Evolutionary conservation across 2,113 vertebrate genomes (phyloP), one percentile per base, ranked within the genome.

Genomic region (Siniperca chuatsi): DNA sequence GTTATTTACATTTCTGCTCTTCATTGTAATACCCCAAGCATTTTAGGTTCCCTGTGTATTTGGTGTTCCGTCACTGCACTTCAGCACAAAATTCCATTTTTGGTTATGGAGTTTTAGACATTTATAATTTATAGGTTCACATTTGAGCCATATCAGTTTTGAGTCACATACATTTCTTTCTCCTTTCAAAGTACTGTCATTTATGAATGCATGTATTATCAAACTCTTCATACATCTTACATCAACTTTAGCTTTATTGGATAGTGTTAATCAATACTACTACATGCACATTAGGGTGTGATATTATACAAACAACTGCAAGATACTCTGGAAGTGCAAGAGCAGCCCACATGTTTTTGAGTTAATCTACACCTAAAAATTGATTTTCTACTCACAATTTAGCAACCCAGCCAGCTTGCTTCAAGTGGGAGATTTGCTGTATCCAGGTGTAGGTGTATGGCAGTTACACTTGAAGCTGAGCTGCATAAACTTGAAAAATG

Each of bases 401-500:
- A 48, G 73, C 37, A 29, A 46, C 57, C 23, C 46, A 68, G 55
- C 40, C 46, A 18, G 52, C 42, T 67, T 55, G n/a, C 23, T 20
- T 81, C 13, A 72, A 76, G 44, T 65, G 57, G 35, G 40, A 70
- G 61, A 70, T 77, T 74, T 78, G 12, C 33, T 62, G 57, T 37
- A 73, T 37, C 37, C 68, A 66, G 10, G 64, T 86, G 40, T 46
- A 25, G 40, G 16, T 44, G 21, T 12, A 7, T 8, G n/a, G 18
- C 52, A 71, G 37, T 83, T n/a, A 78, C 15, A 66, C 29, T 55
- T 70, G 37, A 75, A 80, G 40, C 20, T 40, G 33, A 77, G 48
- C n/a, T 35, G 23, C 33, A 21, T 77, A 72, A 75, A 81, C 33
- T 11, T 75, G 40, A 91, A 73, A 82, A 81, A 80, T 25, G 5